These are phyloP conservation scores for Aspidoscelis tigris DNA, from an alignment of 2,113 vertebrate species.

Conservation along the genomic window DNA sequence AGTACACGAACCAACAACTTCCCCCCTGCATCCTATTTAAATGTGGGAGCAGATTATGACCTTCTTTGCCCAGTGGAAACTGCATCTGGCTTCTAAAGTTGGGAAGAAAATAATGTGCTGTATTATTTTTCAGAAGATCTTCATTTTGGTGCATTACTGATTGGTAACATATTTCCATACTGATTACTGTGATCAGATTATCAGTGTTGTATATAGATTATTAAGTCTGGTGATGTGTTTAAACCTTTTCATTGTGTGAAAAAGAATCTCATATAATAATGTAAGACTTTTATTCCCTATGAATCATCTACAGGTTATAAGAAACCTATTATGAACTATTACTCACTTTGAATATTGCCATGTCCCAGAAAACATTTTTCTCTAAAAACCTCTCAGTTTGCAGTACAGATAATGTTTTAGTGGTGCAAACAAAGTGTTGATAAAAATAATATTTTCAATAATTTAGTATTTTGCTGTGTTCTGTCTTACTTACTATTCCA, in stretches of 20 bases:
- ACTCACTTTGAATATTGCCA: neutral
- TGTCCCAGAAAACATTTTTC: neutral
- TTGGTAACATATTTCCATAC: neutral
- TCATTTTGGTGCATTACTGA: neutral
- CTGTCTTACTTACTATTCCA: neutral
- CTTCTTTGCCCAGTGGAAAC: no score
- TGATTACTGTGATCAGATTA: no score
- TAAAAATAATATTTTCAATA: slow-evolving; percentile 4
- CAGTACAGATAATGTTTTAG: neutral
- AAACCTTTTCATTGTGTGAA: neutral
- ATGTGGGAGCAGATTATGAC: no score
- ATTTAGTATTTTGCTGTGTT: slow-evolving; percentile 6
- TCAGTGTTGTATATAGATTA: no score
- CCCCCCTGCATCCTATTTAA: no score
- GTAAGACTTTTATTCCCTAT: neutral
- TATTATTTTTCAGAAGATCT: neutral
- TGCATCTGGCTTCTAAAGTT: neutral
- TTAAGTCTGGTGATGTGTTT: neutral
- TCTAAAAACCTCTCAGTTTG: neutral
- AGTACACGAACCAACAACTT: no score
- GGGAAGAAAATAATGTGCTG: neutral
- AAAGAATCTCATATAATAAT: neutral
- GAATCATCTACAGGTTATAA: neutral
- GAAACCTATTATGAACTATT: neutral
- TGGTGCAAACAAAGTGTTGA: neutral